These are phyloP conservation scores for Geodia barretti DNA, from an alignment of 37 sponge, comb jelly and placozoan genomes.

Conservation along the genomic window DNA sequence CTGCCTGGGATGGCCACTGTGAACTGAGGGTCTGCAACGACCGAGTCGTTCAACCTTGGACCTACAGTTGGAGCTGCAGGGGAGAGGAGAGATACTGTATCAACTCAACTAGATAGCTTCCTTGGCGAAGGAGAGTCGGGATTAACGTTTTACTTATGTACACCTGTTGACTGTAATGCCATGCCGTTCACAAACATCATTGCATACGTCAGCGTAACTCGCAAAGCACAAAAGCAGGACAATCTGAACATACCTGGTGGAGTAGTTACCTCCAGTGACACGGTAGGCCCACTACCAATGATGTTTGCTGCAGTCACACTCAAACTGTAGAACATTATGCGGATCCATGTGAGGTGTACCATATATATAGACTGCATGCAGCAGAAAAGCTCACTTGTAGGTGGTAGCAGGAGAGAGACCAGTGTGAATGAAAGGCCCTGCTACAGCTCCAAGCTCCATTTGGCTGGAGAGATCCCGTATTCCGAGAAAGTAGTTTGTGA, in stretches of 20 bases:
- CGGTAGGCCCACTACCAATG: background rate
- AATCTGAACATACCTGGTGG: background rate
- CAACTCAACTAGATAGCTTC: too few species aligned
- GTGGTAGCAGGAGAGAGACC: background rate
- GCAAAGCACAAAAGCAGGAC: too few species aligned
- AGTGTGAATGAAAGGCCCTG: background rate
- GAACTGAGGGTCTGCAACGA: slow-evolving; percentile 60
- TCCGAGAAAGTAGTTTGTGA: too few species aligned
- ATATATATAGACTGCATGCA: background rate
- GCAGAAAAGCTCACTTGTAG: background rate
- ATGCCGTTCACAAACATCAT: too few species aligned
- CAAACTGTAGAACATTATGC: background rate
- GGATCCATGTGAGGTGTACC: background rate
- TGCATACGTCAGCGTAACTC: too few species aligned
- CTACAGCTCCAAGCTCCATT: too few species aligned
- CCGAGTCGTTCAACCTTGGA: slow-evolving; percentile 26
- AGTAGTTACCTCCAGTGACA: background rate
- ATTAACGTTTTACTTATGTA: background rate
- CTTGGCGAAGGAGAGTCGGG: background rate
- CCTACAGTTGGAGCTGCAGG: slow-evolving; percentile 1
- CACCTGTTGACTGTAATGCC: background rate
- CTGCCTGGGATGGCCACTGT: slow-evolving; percentile 29
- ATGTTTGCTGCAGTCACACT: background rate
- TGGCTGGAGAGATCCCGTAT: too few species aligned
- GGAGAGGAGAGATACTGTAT: too few species aligned